Evolutionary conservation across 1,140 invertebrate genomes (phyloP), one percentile per base, ranked within the genome.

Genomic region (Ostrea edulis): DNA sequence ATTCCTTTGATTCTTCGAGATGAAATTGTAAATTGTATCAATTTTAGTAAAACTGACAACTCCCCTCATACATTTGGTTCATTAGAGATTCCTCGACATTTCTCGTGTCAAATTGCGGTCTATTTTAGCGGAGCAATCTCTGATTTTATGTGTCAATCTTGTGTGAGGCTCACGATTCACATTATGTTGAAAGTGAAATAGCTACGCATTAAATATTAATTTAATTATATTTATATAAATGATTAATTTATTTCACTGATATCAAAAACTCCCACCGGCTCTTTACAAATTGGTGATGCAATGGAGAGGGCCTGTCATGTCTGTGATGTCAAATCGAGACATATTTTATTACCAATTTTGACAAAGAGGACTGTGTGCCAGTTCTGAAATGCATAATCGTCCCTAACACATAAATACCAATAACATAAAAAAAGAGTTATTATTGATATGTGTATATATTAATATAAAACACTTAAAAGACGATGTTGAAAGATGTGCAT

Each of bases 161-260:
- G 14, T 11, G 25, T 77, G 9, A 9, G 5, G 5, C 29, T 77
- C 68, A 77, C 68, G 68, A 77, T 77, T 17, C 14, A 29, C 29
- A 25, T 77, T 12, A 35, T 12, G 68, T 77, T 77, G 11, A 77
- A 77, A 77, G 65, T 71, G 68, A 35, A 77, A 29, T 35, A 29
- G 25, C 14, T 35, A 35, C 35, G 35, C 29, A 77, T 77, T 77
- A 77, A 77, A 35, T 77, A 77, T 77, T 77, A 77, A 17, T 77
- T 29, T 29, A 77, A 77, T 77, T 77, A 29, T 35, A 29, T 77
- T 77, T 25, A 29, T 35, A 62, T 62, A 77, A 7, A 25, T 29
- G 68, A 77, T 35, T 77, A 77, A 77, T 77, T 35, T 77, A 77
- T 77, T 77, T 12, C 25, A 77, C 14, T 77, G 22, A 29, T 77